These are phyloP conservation scores for Plemyria rubiginata DNA, from an alignment of 2,888 invertebrate genomes.

Conservation along the genomic window DNA sequence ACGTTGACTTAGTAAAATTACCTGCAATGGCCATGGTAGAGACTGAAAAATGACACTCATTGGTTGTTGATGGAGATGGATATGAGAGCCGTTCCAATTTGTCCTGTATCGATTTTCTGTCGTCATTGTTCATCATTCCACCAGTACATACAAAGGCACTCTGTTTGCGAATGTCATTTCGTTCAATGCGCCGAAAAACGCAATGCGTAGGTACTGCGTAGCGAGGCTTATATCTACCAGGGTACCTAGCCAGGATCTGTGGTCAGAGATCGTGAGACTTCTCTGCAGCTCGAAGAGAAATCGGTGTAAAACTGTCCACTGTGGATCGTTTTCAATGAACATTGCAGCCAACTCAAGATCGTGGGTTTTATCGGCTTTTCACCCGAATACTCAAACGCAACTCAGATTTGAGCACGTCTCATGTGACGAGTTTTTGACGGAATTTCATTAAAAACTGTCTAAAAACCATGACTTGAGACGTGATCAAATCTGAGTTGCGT, in stretches of 20 bases:
- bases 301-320: neutral
- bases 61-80: conserved; percentile 27
- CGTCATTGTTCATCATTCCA: conserved; percentile 38
- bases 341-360: neutral
- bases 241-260: neutral
- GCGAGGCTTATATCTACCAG: conserved; percentile 2
- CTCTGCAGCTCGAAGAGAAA: too few species aligned
- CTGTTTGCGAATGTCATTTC: conserved; percentile 30
- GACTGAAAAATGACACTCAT: conserved; percentile 21
- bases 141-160: conserved; percentile 30
- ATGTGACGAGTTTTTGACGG: too few species aligned
- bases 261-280: neutral
- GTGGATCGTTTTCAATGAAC: neutral
- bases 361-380: neutral
- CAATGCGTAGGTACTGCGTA: conserved; percentile 29
- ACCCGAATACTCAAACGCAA: too few species aligned
- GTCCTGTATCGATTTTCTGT: conserved; percentile 57
- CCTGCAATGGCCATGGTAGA: neutral
- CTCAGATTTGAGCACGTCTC: too few species aligned
- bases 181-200: conserved; percentile 37
- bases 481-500: too few species aligned
- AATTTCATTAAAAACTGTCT: too few species aligned
- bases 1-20: neutral
- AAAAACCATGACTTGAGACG: too few species aligned
- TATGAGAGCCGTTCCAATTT: conserved; percentile 52